Evolutionary conservation across 2,888 invertebrate genomes (phyloP).

Genomic region (Agapetus fuscipes): DNA sequence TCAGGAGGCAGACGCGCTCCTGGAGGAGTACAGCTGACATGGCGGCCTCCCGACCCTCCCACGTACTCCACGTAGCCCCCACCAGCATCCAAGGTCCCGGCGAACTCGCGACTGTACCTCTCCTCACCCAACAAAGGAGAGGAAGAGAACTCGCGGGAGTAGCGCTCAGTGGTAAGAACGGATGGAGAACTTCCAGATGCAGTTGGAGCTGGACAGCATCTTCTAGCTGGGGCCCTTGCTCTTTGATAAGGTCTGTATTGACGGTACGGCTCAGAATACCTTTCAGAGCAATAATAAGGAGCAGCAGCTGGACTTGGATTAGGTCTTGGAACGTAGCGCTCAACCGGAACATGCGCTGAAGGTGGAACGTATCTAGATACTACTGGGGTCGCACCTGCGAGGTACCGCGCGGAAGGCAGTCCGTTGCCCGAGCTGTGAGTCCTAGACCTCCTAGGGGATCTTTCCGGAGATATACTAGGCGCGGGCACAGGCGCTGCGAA

Average conservation of each 20-base stretch:
- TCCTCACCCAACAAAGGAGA: constrained; percentile 34
- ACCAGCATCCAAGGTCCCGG: constrained; percentile 33
- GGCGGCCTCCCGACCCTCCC: constrained; percentile 52
- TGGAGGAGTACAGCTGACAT: constrained; percentile 44
- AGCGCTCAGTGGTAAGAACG: constrained; percentile 31
- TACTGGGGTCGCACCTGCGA: constrained; percentile 31
- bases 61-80: constrained; percentile 55
- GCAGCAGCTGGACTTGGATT: constrained; percentile 40
- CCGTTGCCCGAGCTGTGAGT: constrained; percentile 33
- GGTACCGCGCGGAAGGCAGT: constrained; percentile 20
- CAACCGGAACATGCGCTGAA: constrained; percentile 61
- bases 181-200: constrained; percentile 28
- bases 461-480: constrained; percentile 49
- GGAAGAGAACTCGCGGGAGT: constrained; percentile 32
- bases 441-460: constrained; percentile 60
- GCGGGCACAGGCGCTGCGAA: constrained; percentile 56
- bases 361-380: constrained; percentile 51
- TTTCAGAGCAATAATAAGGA: constrained; percentile 45
- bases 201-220: constrained; percentile 37
- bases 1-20: constrained; percentile 42
- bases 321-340: constrained; percentile 59
- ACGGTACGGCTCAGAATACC: constrained; percentile 27
- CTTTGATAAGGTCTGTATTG: constrained; percentile 29
- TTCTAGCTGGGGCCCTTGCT: constrained; percentile 35
- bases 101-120: constrained; percentile 24